phyloP scores from a whole-genome alignment of 2,888 invertebrate species.

The Agrypnus murinus region DNA sequence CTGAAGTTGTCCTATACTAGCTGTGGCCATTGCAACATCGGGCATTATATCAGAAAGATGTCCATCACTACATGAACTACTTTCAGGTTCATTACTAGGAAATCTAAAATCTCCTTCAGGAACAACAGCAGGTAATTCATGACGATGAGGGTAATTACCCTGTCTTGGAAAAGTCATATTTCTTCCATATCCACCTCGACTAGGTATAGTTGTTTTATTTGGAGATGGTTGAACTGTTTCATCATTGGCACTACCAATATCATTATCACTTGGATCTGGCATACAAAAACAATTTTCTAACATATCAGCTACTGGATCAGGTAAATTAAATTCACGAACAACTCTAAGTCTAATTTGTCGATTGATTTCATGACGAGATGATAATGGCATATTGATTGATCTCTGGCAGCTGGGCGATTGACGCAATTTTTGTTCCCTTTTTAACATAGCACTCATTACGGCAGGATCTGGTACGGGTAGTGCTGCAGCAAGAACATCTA shows the following conservation, averaged over 20 bases:
- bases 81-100: slow-evolving; percentile 70
- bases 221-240: slow-evolving; percentile 70
- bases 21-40: slow-evolving; percentile 94
- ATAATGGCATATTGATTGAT: slow-evolving; percentile 83
- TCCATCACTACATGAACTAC: slow-evolving; percentile 79
- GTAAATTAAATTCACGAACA: slow-evolving; percentile 94
- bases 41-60: slow-evolving; percentile 90
- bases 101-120: slow-evolving; percentile 76
- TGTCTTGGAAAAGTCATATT: slow-evolving; percentile 79
- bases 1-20: slow-evolving; percentile 81
- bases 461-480: slow-evolving; percentile 86
- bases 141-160: slow-evolving; percentile 70
- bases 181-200: slow-evolving; percentile 72
- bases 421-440: slow-evolving; percentile 88
- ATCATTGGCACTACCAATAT: slow-evolving; percentile 59
- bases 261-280: slow-evolving; percentile 66
- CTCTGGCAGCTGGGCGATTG: slow-evolving; percentile 86
- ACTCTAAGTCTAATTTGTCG: slow-evolving; percentile 89
- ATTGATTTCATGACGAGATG: slow-evolving; percentile 85
- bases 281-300: slow-evolving; percentile 74
- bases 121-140: slow-evolving; percentile 79
- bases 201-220: slow-evolving; percentile 61
- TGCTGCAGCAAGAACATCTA: slow-evolving; percentile 79
- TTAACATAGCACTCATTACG: slow-evolving; percentile 86
- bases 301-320: slow-evolving; percentile 89